Evolutionary conservation across 2,888 invertebrate genomes (phyloP), one percentile per base, ranked within the genome.

Genomic region (Cordylochernes scorpioides): DNA sequence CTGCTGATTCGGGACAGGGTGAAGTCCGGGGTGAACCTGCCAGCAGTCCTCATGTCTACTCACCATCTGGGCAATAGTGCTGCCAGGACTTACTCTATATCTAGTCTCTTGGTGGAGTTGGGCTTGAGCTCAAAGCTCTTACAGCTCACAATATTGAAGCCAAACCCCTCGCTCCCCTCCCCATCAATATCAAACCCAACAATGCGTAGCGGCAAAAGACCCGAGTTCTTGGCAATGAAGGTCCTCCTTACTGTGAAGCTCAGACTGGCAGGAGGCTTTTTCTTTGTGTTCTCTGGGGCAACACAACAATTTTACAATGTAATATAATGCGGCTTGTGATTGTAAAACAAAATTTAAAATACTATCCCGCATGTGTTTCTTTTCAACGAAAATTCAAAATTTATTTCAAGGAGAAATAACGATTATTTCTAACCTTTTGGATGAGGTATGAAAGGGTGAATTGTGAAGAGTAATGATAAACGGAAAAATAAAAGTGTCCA

Each of bases 161-260:
- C 77, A 44, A 70, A 71, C 6, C 74, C 73, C 52, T 71, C 68
- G 48, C 78, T 75, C 16, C 45, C 45, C 39, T 64, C 32, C 12
- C 63, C 63, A 45, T 67, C 68, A 38, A 77, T 67, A 28, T 57
- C 59, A 43, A 69, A 64, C 29, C 64, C 63, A 39, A 63, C 59
- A 38, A 84, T 64, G 40, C 64, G 63, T 45, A 91, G 67, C n/a
- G 73, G 66, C 41, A 86, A 62, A 47, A 72, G 72, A 2, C 91
- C 91, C n/a, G 72, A 71, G 58, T 94, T 94, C 42, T 71, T 64
- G 14, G 75, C 72, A 7, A 67, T 65, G 52, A 86, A 86, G 24
- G 72, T 65, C 34, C 78, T 64, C 43, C 71, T 71, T 12, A 74
- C 69, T 7, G 68, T 68, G 29, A 77, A 57, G 51, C 67, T 65